Base-by-base conservation (phyloP, 2,797 vertebrate species). In the Poeciliopsis presidionis region DNA sequence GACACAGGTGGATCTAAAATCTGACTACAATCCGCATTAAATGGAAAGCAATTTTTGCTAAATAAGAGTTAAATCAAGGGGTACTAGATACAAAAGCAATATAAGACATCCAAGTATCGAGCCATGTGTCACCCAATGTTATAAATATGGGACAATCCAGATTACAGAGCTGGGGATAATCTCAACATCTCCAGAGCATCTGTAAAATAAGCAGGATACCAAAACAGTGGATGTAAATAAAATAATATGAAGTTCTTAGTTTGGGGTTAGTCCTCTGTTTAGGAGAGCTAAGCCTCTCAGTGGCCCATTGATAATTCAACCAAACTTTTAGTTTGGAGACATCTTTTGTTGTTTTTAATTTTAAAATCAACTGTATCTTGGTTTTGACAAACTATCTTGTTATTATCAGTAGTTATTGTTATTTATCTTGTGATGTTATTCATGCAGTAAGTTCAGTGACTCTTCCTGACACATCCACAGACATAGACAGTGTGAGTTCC, bases 401-500 rank as follows among this genome's bases (percentile, higher is more conserved):
- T 16, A 14, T 59, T 28, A 59, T 14, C 55, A 59, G 47, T 5
- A 7, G 47, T 51, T 22, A 51, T 3, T 51, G 49, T 51, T 51
- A 22, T 7, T 51, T 51, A 51, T 51, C 7, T 51, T 51, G 6
- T 51, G 7, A 51, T 51, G 49, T 51, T 51, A 22, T 51, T 51
- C 49, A 7, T 51, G 49, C 20, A 22, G 7, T 51, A 51, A 51
- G 49, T 2, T 51, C 20, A 51, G 49, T 51, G 7, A 51, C 49
- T 51, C 49, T 51, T 51, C 49, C 49, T 51, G 18, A 51, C 49
- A 49, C 47, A 51, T 25, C 22, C n/a, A 30, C 28, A 28, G 28
- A 30, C 57, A 53, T 25, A 28, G 57, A 59, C 12, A 16, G 28
- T 53, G 51, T 4, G 51, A 30, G 12, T 30, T 28, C 96, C 96